Conservation (phyloP, 2,113 vertebrate genomes). For the Elephas maximus region DNA sequence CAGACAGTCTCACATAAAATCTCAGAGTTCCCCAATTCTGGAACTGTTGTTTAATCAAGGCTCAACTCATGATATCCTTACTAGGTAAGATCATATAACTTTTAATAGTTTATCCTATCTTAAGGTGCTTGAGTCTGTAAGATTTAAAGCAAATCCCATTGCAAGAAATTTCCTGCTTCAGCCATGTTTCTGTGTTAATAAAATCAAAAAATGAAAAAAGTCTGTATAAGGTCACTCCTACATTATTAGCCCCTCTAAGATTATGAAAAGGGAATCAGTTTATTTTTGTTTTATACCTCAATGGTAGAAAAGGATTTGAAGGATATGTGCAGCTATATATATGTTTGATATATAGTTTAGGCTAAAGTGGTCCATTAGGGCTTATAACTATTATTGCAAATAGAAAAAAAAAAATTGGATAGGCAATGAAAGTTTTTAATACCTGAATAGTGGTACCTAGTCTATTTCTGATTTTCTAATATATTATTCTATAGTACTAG, state of each 20-base stretch:
- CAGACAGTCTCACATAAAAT: not conserved
- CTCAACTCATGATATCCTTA: not conserved
- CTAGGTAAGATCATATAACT: not conserved
- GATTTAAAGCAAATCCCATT: not conserved
- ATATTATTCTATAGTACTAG: not conserved
- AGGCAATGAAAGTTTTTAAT: not conserved
- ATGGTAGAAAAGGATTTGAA: not conserved
- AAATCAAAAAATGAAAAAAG: no score
- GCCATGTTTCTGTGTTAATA: not conserved
- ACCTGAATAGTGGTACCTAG: not conserved
- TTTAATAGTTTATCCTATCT: no score
- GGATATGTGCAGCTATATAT: not conserved
- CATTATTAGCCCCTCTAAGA: not conserved
- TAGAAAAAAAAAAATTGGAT: no score
- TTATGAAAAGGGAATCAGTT: not conserved
- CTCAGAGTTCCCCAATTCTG: not conserved
- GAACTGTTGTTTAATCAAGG: not conserved
- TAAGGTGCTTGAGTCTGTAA: not conserved
- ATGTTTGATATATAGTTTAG: not conserved
- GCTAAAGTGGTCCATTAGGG: not conserved
- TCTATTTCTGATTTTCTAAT: not conserved
- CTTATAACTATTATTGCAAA: not conserved
- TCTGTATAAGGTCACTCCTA: not conserved
- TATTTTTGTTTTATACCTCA: not conserved
- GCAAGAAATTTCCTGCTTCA: not conserved